These are phyloP conservation scores for Ictalurus punctatus DNA, from an alignment of 2,113 vertebrate species.

Conservation along the genomic window DNA sequence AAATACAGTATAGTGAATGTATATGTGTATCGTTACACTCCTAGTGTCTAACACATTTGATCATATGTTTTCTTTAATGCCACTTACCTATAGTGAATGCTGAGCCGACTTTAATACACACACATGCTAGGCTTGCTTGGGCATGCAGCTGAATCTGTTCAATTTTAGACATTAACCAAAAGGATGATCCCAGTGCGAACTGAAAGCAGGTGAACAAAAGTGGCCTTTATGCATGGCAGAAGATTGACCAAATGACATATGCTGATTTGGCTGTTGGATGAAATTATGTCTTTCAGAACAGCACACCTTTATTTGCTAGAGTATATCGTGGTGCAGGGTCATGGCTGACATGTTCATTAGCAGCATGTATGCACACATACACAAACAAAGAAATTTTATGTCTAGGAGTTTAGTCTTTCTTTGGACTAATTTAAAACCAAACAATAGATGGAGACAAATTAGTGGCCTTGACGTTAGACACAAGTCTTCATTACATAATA, in stretches of 20 bases:
- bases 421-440: neutral
- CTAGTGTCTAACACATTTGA: neutral
- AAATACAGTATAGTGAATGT: neutral
- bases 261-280: conserved; percentile 32
- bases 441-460: neutral
- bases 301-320: neutral
- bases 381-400: conserved; percentile 12
- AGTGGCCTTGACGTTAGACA: neutral
- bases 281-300: conserved; percentile 20
- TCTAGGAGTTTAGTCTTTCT: neutral
- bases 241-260: conserved; percentile 38
- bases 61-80: neutral
- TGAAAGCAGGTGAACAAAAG: conserved; percentile 46
- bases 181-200: conserved; percentile 30
- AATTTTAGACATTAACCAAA: neutral
- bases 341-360: conserved; percentile 27
- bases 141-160: neutral
- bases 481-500: neutral
- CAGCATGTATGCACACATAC: neutral
- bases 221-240: conserved; percentile 7
- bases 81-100: neutral
- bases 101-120: neutral
- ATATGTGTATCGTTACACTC: neutral
- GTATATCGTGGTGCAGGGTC: conserved; percentile 13
- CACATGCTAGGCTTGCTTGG: neutral